Evolutionary conservation across 2,797 vertebrate species (phyloP).

Genomic region (Glossophaga mutica): DNA sequence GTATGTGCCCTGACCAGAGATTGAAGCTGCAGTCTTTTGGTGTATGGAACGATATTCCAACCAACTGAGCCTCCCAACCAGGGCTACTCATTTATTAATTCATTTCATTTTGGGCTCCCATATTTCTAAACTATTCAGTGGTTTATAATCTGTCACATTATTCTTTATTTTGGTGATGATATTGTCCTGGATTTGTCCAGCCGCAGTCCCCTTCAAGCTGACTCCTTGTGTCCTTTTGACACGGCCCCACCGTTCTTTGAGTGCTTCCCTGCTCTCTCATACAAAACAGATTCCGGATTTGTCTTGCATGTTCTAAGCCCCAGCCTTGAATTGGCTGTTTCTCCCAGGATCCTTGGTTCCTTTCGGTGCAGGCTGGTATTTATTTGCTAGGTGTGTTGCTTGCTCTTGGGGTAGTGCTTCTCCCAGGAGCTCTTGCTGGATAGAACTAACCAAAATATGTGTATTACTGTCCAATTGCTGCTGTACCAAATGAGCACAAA

Average conservation of each 20-base stretch:
- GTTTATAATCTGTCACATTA: neutral
- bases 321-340: neutral
- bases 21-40: neutral
- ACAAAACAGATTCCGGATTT: neutral
- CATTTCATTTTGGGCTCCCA: neutral
- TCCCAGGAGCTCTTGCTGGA: neutral
- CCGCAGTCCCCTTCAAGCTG: neutral
- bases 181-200: neutral
- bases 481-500: neutral
- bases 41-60: neutral
- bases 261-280: neutral
- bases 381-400: neutral
- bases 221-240: neutral
- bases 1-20: neutral
- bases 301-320: neutral
- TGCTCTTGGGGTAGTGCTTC: neutral
- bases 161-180: neutral
- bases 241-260: neutral
- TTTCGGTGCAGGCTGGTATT: neutral
- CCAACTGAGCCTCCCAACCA: neutral
- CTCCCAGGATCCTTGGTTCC: neutral
- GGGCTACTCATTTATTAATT: neutral
- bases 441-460: neutral
- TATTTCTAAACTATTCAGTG: neutral
- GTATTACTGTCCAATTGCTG: neutral